A percentile compares a stretch with the other conserved stretches of the same genome.
These are phyloP conservation scores for Lithobates sylvaticus DNA, from an alignment of 2,797 vertebrate species.

Conservation along the genomic window DNA sequence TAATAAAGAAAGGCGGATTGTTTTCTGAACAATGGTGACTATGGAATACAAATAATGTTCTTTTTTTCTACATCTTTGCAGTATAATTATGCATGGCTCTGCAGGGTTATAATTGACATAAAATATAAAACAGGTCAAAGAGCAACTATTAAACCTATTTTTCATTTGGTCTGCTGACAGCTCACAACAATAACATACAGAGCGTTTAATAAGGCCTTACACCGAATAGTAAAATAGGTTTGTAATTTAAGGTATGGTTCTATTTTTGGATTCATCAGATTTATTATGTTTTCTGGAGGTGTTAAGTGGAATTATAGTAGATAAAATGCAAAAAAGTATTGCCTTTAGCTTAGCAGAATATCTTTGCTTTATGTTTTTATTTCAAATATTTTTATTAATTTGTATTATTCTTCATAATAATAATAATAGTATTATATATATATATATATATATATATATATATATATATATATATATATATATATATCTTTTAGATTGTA, in stretches of 20 bases:
- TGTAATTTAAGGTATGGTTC: conserved; percentile 72
- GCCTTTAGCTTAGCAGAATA: too few relatives aligned
- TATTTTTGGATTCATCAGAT: conserved; percentile 74
- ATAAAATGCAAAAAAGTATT: too few relatives aligned
- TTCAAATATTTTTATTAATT: not conserved
- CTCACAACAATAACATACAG: conserved; percentile 85
- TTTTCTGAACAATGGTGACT: conserved; percentile 72
- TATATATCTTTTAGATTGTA: too few relatives aligned
- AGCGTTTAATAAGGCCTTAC: conserved; percentile 84
- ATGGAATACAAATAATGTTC: conserved; percentile 97
- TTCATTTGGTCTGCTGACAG: conserved; percentile 99
- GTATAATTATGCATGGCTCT: conserved; percentile 99
- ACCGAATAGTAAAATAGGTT: conserved; percentile 76
- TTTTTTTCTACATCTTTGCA: conserved; percentile 93
- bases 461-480: not conserved
- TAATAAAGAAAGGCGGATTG: not conserved
- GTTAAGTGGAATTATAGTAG: too few relatives aligned
- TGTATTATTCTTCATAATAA: too few relatives aligned
- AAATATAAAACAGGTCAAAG: conserved; percentile 98
- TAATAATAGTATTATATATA: too few relatives aligned
- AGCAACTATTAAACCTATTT: conserved; percentile 99
- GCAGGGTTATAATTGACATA: conserved; percentile 98
- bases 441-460: too few relatives aligned
- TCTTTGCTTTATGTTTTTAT: not conserved
- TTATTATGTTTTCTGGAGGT: conserved; percentile 75